Conservation (phyloP, 2,888 invertebrate species). For the Neoitamus cyanurus region DNA sequence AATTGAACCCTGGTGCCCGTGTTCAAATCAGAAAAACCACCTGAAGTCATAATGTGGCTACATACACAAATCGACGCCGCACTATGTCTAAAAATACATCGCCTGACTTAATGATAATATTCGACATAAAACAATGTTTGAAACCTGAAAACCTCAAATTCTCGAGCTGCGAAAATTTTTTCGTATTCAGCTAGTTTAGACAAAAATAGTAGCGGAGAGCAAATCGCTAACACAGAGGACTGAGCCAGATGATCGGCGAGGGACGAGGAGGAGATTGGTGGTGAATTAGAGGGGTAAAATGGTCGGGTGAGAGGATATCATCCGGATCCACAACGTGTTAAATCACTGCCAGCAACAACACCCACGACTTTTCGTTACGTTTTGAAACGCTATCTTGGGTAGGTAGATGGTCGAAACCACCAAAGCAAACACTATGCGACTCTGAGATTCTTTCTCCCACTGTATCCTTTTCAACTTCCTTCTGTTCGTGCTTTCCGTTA, state of each 20-base stretch:
- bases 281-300: background rate
- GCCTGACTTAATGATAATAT: constrained; percentile 4
- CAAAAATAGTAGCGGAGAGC: constrained; percentile 36
- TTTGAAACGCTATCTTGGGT: background rate
- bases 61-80: background rate
- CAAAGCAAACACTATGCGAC: background rate
- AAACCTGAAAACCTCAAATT: constrained; percentile 39
- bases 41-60: background rate
- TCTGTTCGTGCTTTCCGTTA: background rate
- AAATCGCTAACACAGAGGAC: constrained; percentile 15
- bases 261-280: background rate
- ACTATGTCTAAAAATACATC: background rate
- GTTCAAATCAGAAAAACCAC: background rate
- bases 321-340: background rate
- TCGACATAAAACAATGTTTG: constrained; percentile 25
- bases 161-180: constrained; percentile 33
- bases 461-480: background rate
- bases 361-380: constrained; percentile 19
- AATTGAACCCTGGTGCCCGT: constrained; percentile 15
- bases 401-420: background rate
- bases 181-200: constrained; percentile 11
- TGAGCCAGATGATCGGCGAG: background rate
- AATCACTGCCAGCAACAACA: constrained; percentile 23
- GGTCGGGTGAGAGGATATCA: background rate
- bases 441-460: background rate